phyloP scores from a whole-genome alignment of 1,140 invertebrate species.

The Drosophila pandora region DNA sequence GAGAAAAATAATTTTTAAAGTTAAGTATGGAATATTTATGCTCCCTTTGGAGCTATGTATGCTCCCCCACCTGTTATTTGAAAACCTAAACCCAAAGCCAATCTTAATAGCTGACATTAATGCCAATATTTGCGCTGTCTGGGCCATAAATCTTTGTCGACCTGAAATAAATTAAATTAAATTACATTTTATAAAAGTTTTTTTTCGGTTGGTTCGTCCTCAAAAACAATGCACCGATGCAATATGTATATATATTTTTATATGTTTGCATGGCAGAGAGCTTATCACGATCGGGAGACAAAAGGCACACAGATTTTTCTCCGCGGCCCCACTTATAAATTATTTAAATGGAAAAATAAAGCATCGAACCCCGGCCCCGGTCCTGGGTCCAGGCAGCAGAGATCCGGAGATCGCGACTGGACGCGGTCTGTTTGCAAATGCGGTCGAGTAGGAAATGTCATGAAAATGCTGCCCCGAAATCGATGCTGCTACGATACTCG shows the following conservation, averaged over 20 bases:
- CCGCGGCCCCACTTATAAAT: slow-evolving; percentile 67
- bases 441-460: slow-evolving; percentile 75
- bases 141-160: slow-evolving; percentile 58
- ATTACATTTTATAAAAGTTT: slow-evolving; percentile 61
- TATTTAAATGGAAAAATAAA: slow-evolving; percentile 78
- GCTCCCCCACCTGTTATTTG: slow-evolving; percentile 17
- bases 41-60: too few species aligned
- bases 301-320: slow-evolving; percentile 64
- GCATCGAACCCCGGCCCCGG: slow-evolving; percentile 30
- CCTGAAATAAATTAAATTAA: slow-evolving; percentile 72
- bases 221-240: slow-evolving; percentile 56
- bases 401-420: slow-evolving; percentile 40
- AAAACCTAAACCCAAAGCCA: slow-evolving; percentile 26
- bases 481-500: slow-evolving; percentile 26
- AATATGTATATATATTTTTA: slow-evolving; percentile 13
- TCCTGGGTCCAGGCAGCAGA: not conserved
- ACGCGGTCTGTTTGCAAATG: slow-evolving; percentile 80
- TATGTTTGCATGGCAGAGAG: slow-evolving; percentile 12
- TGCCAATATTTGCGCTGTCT: slow-evolving; percentile 58
- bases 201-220: slow-evolving; percentile 4
- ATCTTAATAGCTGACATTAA: slow-evolving; percentile 57
- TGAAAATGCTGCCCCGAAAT: slow-evolving; percentile 53
- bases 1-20: too few species aligned
- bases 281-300: slow-evolving; percentile 76
- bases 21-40: too few species aligned